Percentiles rank a stretch among this genome's conserved stretches.
Evolutionary conservation across 2,797 vertebrate species (phyloP).

Genomic region (Tamandua tetradactyla): DNA sequence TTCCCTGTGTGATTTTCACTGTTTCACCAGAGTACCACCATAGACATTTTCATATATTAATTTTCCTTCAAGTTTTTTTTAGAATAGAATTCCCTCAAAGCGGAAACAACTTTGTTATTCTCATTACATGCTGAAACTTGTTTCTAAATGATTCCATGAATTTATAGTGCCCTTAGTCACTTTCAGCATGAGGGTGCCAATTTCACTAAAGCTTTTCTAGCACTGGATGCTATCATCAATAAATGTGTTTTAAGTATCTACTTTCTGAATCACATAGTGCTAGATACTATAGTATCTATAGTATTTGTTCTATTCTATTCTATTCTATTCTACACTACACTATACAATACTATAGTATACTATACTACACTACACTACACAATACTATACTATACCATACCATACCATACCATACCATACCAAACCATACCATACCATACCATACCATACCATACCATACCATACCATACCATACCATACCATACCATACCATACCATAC

Average conservation of each 20-base stretch:
- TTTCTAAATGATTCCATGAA: not conserved
- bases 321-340: no score
- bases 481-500: no score
- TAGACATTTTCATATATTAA: not conserved
- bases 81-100: conserved; percentile 34
- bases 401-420: no score
- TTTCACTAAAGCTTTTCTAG: not conserved
- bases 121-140: not conserved
- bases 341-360: no score
- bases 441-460: no score
- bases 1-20: not conserved
- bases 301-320: no score
- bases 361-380: no score
- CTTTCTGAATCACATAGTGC: not conserved
- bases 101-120: not conserved
- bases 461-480: no score
- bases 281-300: not conserved
- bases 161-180: not conserved
- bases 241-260: not conserved
- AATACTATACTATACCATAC: no score
- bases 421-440: no score
- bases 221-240: not conserved
- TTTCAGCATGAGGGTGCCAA: not conserved
- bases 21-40: not conserved
- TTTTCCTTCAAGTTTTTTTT: conserved; percentile 41